These are phyloP conservation scores for Struthio camelus DNA, from an alignment of 2,113 vertebrate species.

Conservation along the genomic window DNA sequence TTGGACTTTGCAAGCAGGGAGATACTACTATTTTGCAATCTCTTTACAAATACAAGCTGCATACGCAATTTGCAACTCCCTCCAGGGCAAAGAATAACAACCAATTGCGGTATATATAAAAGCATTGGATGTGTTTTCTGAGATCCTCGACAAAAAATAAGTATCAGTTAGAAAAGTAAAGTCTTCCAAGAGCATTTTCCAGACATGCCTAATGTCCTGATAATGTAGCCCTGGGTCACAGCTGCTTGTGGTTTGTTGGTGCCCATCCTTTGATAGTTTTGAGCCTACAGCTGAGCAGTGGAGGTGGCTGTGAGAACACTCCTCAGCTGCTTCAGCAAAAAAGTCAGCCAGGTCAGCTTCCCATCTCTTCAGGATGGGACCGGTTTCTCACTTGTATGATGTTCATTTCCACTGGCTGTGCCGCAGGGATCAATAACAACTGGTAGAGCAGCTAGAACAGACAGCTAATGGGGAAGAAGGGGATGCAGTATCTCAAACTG, in stretches of 20 bases:
- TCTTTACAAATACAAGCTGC: not conserved
- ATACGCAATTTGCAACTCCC: not conserved
- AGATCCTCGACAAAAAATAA: conserved; percentile 32
- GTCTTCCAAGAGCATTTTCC: conserved; percentile 22
- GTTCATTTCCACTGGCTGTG: not conserved
- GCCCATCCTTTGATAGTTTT: not conserved
- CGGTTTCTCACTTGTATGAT: not conserved
- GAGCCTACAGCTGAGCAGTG: not conserved
- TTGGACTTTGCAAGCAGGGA: not conserved
- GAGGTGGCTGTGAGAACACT: not conserved
- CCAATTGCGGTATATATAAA: not conserved
- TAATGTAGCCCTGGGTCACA: not conserved
- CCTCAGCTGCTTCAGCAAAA: conserved; percentile 48
- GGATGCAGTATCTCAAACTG: not conserved
- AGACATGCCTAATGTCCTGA: not conserved
- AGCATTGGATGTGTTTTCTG: conserved; percentile 26
- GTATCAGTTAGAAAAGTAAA: not conserved
- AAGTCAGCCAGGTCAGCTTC: conserved; percentile 5
- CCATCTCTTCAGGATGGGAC: not conserved
- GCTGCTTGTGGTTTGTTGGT: conserved; percentile 20
- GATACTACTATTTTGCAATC: not conserved
- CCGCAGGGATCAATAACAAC: not conserved
- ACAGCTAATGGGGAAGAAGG: not conserved
- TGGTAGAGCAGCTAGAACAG: not conserved
- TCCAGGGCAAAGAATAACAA: conserved; percentile 13